Evolutionary conservation across 2,113 vertebrate genomes (phyloP).

Genomic region (Notarius lentiginosus): DNA sequence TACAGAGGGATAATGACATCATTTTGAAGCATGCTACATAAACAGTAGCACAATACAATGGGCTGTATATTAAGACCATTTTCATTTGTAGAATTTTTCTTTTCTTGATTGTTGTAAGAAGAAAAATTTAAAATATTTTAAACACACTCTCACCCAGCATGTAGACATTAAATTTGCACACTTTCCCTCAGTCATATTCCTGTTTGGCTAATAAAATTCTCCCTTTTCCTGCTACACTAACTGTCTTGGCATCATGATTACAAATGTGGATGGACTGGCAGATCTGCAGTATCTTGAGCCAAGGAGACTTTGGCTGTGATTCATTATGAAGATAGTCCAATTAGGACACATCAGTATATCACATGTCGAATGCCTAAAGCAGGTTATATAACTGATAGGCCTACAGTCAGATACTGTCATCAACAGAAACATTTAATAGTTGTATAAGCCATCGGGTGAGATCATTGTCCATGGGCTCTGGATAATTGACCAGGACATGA

Average conservation of each 20-base stretch:
- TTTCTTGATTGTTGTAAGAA: background rate
- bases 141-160: background rate
- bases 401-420: background rate
- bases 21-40: background rate
- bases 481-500: conserved; percentile 13
- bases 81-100: background rate
- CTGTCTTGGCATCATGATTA: background rate
- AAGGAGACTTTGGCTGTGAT: background rate
- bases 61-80: background rate
- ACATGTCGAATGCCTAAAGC: background rate
- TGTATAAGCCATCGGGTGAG: background rate
- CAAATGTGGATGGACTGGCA: background rate
- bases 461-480: background rate
- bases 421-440: conserved; percentile 34
- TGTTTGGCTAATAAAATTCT: background rate
- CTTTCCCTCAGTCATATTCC: background rate
- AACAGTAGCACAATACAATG: background rate
- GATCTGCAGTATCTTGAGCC: background rate
- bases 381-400: conserved; percentile 12
- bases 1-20: background rate
- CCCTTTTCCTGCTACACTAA: background rate
- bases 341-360: conserved; percentile 20
- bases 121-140: background rate
- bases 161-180: background rate
- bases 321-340: conserved; percentile 13